Conservation (phyloP, 2,113 vertebrate species). For the Megaceryle torquata region DNA sequence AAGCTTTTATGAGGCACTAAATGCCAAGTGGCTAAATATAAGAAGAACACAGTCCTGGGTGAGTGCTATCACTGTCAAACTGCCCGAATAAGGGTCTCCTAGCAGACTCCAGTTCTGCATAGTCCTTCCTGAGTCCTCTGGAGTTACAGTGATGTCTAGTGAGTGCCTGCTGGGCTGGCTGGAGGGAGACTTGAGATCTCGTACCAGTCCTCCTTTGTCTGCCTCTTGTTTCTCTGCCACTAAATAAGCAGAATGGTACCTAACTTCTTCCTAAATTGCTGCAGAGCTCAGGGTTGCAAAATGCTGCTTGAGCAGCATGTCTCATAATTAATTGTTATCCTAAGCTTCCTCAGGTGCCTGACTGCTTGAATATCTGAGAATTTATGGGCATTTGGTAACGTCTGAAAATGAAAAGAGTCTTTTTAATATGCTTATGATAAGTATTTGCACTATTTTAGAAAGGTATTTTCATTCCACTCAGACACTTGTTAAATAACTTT, state of each 20-base stretch:
- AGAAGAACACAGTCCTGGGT: background rate
- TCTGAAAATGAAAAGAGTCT: conserved; percentile 43
- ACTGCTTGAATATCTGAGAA: conserved; percentile 23
- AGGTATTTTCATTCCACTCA: conserved; percentile 54
- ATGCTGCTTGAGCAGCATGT: background rate
- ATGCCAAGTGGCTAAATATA: background rate
- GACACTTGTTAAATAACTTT: conserved; percentile 60
- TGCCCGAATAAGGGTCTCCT: background rate
- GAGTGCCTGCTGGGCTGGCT: background rate
- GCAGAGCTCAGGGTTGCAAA: background rate
- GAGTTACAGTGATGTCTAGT: background rate
- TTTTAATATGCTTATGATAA: conserved; percentile 64
- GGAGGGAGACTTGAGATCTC: background rate
- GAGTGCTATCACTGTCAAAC: background rate
- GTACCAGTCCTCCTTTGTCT: background rate
- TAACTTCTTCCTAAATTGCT: background rate
- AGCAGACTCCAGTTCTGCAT: background rate
- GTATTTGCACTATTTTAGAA: conserved; percentile 61
- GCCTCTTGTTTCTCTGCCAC: background rate
- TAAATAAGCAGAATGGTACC: background rate
- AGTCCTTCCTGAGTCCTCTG: background rate
- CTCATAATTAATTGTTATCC: conserved; percentile 19
- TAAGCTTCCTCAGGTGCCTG: conserved; percentile 27
- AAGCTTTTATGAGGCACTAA: background rate
- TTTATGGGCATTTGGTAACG: conserved; percentile 48